phyloP scores from a whole-genome alignment of 2,888 invertebrate species.

The Brachyopa scutellaris region DNA sequence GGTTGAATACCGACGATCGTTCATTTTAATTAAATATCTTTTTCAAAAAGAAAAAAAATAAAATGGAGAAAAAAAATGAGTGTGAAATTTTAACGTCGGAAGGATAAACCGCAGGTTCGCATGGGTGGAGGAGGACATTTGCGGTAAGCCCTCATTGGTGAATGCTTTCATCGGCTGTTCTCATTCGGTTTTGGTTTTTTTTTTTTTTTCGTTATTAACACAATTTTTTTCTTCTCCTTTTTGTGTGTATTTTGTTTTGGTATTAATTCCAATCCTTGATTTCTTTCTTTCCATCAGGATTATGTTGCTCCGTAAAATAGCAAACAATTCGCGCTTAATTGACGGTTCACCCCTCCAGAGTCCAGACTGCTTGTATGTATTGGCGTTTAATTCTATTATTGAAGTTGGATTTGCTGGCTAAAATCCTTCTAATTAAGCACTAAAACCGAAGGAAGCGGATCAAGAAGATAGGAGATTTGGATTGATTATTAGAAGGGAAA shows the following conservation, averaged over 20 bases:
- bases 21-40: conserved; percentile 63
- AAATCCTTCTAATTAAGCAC: conserved; percentile 37
- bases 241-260: conserved; percentile 13
- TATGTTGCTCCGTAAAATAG: conserved; percentile 10
- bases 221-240: neutral
- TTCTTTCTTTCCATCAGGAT: neutral
- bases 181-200: neutral
- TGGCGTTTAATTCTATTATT: conserved; percentile 46
- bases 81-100: conserved; percentile 58
- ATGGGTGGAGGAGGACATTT: conserved; percentile 55
- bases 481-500: neutral
- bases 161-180: conserved; percentile 20
- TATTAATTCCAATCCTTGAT: conserved; percentile 11
- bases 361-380: no score
- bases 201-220: neutral
- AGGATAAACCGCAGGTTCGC: conserved; percentile 56
- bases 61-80: conserved; percentile 48
- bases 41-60: conserved; percentile 4
- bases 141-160: conserved; percentile 48
- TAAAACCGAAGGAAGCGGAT: neutral
- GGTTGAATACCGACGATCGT: conserved; percentile 30
- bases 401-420: conserved; percentile 22
- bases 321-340: conserved; percentile 49
- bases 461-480: neutral
- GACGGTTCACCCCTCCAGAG: conserved; percentile 28